Percentiles rank a stretch among this genome's conserved stretches.
Conservation (phyloP, 2,797 vertebrate species). For the Gambusia yucatana region DNA sequence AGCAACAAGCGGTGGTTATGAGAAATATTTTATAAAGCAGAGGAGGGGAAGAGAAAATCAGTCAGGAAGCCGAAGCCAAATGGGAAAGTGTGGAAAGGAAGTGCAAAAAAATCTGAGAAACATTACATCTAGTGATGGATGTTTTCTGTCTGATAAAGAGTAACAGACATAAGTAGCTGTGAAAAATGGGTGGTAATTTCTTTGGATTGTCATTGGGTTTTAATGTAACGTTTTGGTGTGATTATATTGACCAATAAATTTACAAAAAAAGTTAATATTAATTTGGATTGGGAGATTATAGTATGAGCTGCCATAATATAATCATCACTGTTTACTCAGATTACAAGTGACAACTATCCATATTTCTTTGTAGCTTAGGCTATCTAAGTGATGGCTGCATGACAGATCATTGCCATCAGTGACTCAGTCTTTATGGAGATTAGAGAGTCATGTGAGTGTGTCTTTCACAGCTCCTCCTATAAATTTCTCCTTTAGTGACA, state of each 20-base stretch:
- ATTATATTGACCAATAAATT: background rate
- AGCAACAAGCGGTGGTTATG: conserved; percentile 41
- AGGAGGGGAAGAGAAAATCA: conserved; percentile 11
- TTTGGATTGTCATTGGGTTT: background rate
- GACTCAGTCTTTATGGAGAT: background rate
- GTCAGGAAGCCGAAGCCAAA: conserved; percentile 13
- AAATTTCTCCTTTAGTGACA: background rate
- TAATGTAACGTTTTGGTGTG: background rate
- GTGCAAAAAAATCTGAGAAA: background rate
- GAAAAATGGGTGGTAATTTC: background rate
- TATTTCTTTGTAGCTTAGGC: background rate
- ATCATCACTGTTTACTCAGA: background rate
- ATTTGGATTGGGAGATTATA: background rate
- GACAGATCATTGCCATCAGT: background rate
- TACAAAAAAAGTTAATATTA: background rate
- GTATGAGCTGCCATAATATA: background rate
- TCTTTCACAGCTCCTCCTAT: conserved; percentile 5
- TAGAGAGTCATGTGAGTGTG: background rate
- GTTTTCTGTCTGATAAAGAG: background rate
- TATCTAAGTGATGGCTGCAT: background rate
- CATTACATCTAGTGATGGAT: background rate
- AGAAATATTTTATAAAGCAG: conserved; percentile 42
- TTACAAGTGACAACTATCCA: background rate
- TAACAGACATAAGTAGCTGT: background rate
- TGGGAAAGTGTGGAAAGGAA: background rate